Percentiles rank a stretch among this genome's conserved stretches.
phyloP scores from a whole-genome alignment of 2,113 vertebrate species.

The Hippocampus abdominalis region DNA sequence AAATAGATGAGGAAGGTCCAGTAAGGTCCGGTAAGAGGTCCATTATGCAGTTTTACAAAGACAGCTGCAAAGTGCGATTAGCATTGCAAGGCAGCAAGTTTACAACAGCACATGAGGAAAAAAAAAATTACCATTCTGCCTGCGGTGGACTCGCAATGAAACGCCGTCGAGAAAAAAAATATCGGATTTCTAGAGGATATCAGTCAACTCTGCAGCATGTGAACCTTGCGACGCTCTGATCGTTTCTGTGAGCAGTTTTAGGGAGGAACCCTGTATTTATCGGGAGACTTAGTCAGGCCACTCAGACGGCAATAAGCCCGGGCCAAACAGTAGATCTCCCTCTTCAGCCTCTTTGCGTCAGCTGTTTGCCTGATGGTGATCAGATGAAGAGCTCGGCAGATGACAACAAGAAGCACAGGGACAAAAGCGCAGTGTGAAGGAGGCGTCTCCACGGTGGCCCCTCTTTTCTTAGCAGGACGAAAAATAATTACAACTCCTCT shows the following conservation, averaged over 20 bases:
- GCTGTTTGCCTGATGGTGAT: conserved; percentile 84
- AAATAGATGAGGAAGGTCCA: conserved; percentile 23
- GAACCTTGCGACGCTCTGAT: conserved; percentile 2
- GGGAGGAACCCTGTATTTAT: conserved; percentile 55
- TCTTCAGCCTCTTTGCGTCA: conserved; percentile 78
- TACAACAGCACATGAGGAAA: conserved; percentile 2
- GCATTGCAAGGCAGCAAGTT: conserved; percentile 10
- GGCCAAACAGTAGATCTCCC: conserved; percentile 59
- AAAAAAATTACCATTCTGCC: conserved; percentile 37
- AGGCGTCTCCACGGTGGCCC: conserved; percentile 52
- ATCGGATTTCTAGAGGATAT: background rate
- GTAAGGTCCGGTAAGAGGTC: conserved; percentile 19
- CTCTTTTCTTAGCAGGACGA: conserved; percentile 34
- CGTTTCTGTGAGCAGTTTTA: conserved; percentile 14
- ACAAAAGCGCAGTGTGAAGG: conserved; percentile 75
- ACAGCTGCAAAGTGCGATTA: conserved; percentile 5
- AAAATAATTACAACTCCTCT: conserved; percentile 45
- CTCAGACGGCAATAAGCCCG: conserved; percentile 37
- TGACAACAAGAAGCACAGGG: conserved; percentile 70
- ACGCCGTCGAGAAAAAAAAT: background rate
- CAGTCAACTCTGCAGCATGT: conserved; percentile 7
- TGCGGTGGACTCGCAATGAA: background rate
- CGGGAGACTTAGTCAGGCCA: conserved; percentile 10
- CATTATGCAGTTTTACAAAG: conserved; percentile 30
- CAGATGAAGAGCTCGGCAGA: conserved; percentile 81